Evolutionary conservation across 2,113 vertebrate genomes (phyloP), one percentile per base, ranked within the genome.

Genomic region (Vulpes ferrilata): DNA sequence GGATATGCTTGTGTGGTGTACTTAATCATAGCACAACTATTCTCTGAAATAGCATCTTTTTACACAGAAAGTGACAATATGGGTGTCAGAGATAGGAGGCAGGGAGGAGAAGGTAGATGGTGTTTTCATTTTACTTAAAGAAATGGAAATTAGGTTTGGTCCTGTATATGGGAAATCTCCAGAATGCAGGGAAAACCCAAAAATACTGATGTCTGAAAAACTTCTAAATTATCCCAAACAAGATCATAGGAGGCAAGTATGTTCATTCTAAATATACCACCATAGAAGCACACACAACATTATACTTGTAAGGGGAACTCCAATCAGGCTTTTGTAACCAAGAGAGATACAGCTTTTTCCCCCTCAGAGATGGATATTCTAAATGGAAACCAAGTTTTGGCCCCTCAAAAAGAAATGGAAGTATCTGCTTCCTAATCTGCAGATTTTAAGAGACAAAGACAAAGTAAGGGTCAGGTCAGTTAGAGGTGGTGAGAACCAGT

Each of bases 71-170:
- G 76, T 80, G 95, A 97, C 86, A 82, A 65, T 48, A 88, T 74
- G 65, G 76, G 30, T 93, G 57, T 93, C 76, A 96, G 74, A 78
- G 71, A 95, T 10, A 32, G 32, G 19, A 87, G 53, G 16, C 38
- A 93, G 62, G 53, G 64, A 91, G 17, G 10, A 55, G 32, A 95
- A 12, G 23, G 74, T n/a, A 60, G 55, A 96, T 43, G 19, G 90
- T 95, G 95, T 96, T 98, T 97, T 86, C 91, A 76, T 30, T 96
- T 95, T 89, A 95, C 60, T 89, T 97, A 11, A 11, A 96, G 86
- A 67, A 89, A 98, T 97, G 95, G 51, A 96, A 96, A 96, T 74
- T 78, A 90, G 55, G 71, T 64, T 88, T 93, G 93, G 32, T 60
- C 64, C 38, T 95, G 5, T 73, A 88, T 38, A 89, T 53, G 48